These are phyloP conservation scores for Pampusana beccarii DNA, from an alignment of 2,113 vertebrate genomes.

Conservation along the genomic window DNA sequence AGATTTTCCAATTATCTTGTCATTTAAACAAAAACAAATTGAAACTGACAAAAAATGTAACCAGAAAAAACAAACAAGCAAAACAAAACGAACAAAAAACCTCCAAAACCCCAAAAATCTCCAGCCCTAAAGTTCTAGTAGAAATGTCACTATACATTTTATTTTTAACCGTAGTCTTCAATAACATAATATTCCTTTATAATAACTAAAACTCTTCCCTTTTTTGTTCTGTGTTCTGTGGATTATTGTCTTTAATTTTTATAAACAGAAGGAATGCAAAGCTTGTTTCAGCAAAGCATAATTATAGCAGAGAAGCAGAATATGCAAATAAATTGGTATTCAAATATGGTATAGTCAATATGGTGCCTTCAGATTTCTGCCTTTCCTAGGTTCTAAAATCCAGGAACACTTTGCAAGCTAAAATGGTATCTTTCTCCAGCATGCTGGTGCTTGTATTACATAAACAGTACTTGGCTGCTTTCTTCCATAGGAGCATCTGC, in stretches of 20 bases:
- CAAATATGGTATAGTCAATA: neutral
- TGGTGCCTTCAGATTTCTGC: constrained; percentile 4
- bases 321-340: neutral
- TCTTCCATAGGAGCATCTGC: constrained; percentile 78
- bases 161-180: neutral
- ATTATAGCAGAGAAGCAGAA: neutral
- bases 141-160: neutral
- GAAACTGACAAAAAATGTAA: too few species aligned
- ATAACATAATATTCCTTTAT: neutral
- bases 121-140: neutral
- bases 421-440: constrained; percentile 52
- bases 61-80: neutral
- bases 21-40: neutral
- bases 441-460: constrained; percentile 75
- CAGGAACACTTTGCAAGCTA: constrained; percentile 5
- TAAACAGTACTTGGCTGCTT: constrained; percentile 80
- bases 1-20: neutral
- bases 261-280: neutral
- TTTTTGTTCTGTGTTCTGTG: neutral
- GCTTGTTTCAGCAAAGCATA: neutral
- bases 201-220: neutral
- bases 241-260: neutral
- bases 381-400: constrained; percentile 8
- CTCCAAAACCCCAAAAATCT: neutral
- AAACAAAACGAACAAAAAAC: accelerated